Conservation (phyloP, 2,113 vertebrate genomes). For the Engraulis encrasicolus region DNA sequence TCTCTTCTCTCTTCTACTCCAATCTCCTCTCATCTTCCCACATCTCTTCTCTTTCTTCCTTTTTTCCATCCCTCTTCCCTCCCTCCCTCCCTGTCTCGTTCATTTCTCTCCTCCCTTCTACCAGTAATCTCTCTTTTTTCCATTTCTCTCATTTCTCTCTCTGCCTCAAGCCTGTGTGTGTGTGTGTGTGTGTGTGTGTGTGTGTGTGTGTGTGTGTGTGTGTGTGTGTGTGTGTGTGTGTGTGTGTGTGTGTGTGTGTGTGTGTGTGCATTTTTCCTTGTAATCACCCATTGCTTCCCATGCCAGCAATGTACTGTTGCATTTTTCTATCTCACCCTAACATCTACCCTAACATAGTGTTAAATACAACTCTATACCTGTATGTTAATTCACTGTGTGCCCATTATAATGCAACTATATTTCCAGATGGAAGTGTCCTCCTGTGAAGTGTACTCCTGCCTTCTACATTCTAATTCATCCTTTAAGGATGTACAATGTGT, state of each 20-base stretch:
- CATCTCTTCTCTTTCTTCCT: slow-evolving; percentile 46
- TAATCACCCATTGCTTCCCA: too few relatives aligned
- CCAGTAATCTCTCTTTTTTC: neutral
- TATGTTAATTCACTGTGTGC: too few relatives aligned
- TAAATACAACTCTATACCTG: too few relatives aligned
- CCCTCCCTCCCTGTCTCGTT: slow-evolving; percentile 19
- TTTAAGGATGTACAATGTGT: too few relatives aligned
- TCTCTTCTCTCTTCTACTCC: slow-evolving; percentile 4
- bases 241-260: neutral
- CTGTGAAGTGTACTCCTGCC: too few relatives aligned
- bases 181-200: neutral
- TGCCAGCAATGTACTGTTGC: too few relatives aligned
- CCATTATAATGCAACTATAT: too few relatives aligned
- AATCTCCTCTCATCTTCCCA: neutral
- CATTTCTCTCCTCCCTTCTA: neutral
- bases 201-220: neutral
- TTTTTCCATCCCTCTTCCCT: slow-evolving; percentile 4
- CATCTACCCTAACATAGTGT: too few relatives aligned
- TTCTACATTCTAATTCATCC: too few relatives aligned
- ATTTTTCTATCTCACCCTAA: too few relatives aligned
- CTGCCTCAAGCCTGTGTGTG: neutral
- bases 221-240: neutral
- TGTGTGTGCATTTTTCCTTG: neutral
- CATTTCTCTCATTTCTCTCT: slow-evolving; percentile 3
- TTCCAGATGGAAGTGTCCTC: too few relatives aligned